A percentile compares a stretch with the other conserved stretches of the same genome.
These are phyloP conservation scores for Dendropsophus ebraccatus DNA, from an alignment of 2,113 vertebrate species.

Conservation along the genomic window DNA sequence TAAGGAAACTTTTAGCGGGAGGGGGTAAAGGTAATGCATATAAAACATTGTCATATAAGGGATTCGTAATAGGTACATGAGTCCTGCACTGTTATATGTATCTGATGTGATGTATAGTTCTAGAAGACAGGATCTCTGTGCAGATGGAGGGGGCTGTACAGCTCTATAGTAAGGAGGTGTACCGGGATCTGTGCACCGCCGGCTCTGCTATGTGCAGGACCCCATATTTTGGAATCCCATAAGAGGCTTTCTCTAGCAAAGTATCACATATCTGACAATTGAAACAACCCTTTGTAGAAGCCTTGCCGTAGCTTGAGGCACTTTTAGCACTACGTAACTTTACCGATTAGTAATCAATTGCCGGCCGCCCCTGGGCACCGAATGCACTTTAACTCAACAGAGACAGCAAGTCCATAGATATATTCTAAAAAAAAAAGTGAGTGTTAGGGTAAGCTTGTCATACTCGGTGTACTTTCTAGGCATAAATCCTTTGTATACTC, in stretches of 20 bases:
- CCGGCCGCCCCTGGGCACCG: background rate
- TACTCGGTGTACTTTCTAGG: background rate
- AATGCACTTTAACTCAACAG: background rate
- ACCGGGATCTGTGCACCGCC: background rate
- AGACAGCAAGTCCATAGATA: background rate
- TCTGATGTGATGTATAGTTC: too few species aligned
- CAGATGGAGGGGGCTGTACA: too few species aligned
- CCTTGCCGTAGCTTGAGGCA: background rate
- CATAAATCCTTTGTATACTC: background rate
- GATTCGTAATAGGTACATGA: too few species aligned
- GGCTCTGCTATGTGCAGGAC: background rate
- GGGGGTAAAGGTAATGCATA: too few species aligned
- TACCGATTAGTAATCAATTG: background rate
- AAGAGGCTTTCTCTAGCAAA: background rate
- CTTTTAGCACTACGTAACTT: background rate
- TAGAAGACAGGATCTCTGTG: too few species aligned
- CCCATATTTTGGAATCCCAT: background rate
- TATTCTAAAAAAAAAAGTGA: background rate
- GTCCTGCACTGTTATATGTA: too few species aligned
- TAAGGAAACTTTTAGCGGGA: too few species aligned
- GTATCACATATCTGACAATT: background rate
- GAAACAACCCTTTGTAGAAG: background rate
- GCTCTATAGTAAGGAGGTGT: background rate
- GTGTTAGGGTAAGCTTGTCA: background rate
- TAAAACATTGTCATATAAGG: too few species aligned